Evolutionary conservation across 1,140 invertebrate genomes (phyloP), one percentile per base, ranked within the genome.

Genomic region (Meloidogyne floridensis): DNA sequence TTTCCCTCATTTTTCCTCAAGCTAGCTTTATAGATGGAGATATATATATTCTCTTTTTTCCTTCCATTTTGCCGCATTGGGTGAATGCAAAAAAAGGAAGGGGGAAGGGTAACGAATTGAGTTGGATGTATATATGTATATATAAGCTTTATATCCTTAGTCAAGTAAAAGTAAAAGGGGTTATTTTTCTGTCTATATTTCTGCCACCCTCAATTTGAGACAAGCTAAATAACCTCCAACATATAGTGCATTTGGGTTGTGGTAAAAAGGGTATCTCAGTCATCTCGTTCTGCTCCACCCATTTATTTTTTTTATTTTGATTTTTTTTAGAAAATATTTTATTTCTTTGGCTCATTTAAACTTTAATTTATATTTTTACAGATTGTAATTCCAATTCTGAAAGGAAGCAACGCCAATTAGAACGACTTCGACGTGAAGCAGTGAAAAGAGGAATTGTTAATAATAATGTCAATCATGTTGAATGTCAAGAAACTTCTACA

Each of bases 341-440:
- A 13, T 32, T 80, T 43, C 18, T 47, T 43, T 13, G 10, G 32
- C 32, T 32, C 32, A 32, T 32, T 53, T 5, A 59, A 43, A 20
- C 20, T 20, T 13, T 5, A 59, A 10, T 53, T 83, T 83, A 3
- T 81, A 32, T 32, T 32, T 83, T 83, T 32, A 18, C 11, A 18
- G 56, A 76, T 76, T 83, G 56, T 13, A 69, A 65, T 18, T 69
- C 72, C 20, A 18, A n/a, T 10, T 75, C 83, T 43, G 75, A 79
- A 76, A 20, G 82, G 56, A 83, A 85, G 42, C 82, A 83, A 53
- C 42, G 56, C 3, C 82, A 84, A 32, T 78, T 83, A 59, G 82
- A 83, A 74, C 42, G 83, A 7, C 74, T 83, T 65, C 56, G 82
- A 71, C 51, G 75, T 7, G 82, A 83, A 11, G 82, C 82, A 51